Percentiles rank a stretch among this genome's conserved stretches.
phyloP scores from a whole-genome alignment of 1,140 invertebrate genomes.

The Drosophila kikkawai region DNA sequence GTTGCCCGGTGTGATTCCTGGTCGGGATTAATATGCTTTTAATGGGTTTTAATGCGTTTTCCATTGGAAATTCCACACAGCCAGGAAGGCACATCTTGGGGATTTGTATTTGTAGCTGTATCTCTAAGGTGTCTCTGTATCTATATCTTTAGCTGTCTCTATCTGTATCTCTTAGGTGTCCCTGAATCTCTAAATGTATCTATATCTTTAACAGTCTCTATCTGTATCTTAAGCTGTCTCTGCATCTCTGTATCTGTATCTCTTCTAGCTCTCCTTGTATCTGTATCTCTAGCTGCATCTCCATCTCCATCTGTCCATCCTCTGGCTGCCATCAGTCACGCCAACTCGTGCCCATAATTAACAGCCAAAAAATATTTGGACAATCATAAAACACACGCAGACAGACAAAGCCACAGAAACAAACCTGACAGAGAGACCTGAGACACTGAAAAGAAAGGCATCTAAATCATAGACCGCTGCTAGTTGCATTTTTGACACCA shows the following conservation, averaged over 20 bases:
- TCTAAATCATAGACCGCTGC: slow-evolving; percentile 45
- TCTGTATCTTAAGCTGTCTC: background rate
- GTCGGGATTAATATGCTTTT: slow-evolving; percentile 64
- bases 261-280: too few species aligned
- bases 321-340: slow-evolving; percentile 45
- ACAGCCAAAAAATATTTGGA: slow-evolving; percentile 79
- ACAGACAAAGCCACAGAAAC: slow-evolving; percentile 6
- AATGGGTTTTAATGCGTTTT: slow-evolving; percentile 72
- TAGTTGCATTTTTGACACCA: slow-evolving; percentile 64
- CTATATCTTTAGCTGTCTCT: background rate
- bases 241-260: background rate
- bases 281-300: too few species aligned
- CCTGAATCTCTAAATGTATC: background rate
- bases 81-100: background rate
- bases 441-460: slow-evolving; percentile 10
- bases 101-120: too few species aligned
- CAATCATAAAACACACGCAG: slow-evolving; percentile 57
- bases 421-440: too few species aligned
- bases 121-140: background rate
- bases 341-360: slow-evolving; percentile 80
- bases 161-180: background rate
- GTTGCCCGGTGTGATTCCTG: slow-evolving; percentile 17
- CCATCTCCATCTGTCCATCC: slow-evolving; percentile 1
- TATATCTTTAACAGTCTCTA: background rate
- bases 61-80: slow-evolving; percentile 45